These are phyloP conservation scores for Eilema caniola DNA, from an alignment of 2,888 invertebrate genomes.

Conservation along the genomic window DNA sequence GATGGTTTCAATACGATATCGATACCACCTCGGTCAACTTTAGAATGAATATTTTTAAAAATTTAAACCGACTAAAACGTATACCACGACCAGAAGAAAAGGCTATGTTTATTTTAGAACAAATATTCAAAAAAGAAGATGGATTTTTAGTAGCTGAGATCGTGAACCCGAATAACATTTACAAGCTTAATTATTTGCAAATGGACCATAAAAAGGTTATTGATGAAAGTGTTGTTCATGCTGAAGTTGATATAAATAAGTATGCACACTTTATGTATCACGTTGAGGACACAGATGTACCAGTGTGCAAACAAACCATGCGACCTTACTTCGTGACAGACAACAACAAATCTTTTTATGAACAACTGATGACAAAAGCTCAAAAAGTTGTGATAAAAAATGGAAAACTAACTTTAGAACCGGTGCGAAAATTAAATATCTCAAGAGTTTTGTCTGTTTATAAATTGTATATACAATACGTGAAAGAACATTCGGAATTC, in stretches of 20 bases:
- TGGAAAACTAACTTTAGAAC: conserved; percentile 5
- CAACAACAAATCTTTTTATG: conserved; percentile 15
- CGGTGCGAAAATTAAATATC: conserved; percentile 2
- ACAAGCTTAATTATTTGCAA: conserved; percentile 16
- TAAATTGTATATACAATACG: conserved; percentile 12
- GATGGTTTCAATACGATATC: conserved; percentile 10
- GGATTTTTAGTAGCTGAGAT: conserved; percentile 12
- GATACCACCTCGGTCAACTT: conserved; percentile 1
- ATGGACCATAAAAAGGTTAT: conserved; percentile 13
- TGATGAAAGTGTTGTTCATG: conserved; percentile 8
- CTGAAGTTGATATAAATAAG: conserved; percentile 13
- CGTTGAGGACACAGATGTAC: background rate
- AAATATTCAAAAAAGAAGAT: conserved; percentile 11
- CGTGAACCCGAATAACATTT: conserved; percentile 13
- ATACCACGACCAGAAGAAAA: conserved; percentile 6
- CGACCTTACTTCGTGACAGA: conserved; percentile 14
- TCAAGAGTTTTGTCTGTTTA: conserved; percentile 12
- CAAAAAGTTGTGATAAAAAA: conserved; percentile 4
- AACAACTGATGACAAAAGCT: background rate
- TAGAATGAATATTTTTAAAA: conserved; percentile 11
- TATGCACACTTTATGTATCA: conserved; percentile 12
- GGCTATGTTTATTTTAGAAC: conserved; percentile 4
- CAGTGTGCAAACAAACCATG: conserved; percentile 16
- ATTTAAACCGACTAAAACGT: conserved; percentile 15
- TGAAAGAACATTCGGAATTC: conserved; percentile 5